Evolutionary conservation across 2,888 invertebrate genomes (phyloP).

Genomic region (Pocota personata): DNA sequence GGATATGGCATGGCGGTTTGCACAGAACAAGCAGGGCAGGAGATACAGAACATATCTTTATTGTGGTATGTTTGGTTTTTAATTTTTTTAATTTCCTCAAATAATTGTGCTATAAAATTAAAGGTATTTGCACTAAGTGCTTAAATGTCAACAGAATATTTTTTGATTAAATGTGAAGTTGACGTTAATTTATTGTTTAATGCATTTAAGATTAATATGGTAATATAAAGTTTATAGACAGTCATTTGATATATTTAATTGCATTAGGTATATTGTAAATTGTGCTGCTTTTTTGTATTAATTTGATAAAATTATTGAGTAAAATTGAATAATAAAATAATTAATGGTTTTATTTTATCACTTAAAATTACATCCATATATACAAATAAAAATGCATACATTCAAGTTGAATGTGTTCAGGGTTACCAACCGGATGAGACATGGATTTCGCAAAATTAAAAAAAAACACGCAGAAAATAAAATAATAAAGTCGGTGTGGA

Average conservation of each 20-base stretch:
- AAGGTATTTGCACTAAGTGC: not conserved
- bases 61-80: not conserved
- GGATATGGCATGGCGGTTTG: conserved; percentile 2
- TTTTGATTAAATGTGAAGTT: not conserved
- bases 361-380: not conserved
- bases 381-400: no score
- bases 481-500: no score
- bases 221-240: not conserved
- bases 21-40: conserved; percentile 1
- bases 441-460: no score
- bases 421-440: no score
- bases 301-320: not conserved
- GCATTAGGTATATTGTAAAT: not conserved
- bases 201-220: not conserved
- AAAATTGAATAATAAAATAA: not conserved
- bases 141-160: no score
- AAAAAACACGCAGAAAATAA: no score
- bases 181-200: conserved; percentile 2
- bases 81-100: not conserved
- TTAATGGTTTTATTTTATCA: not conserved
- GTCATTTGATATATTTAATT: conserved; percentile 9
- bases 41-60: not conserved
- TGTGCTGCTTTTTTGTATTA: not conserved
- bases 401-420: no score
- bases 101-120: not conserved